Evolutionary conservation across 2,113 vertebrate species (phyloP).

Genomic region (Archilochus colubris): DNA sequence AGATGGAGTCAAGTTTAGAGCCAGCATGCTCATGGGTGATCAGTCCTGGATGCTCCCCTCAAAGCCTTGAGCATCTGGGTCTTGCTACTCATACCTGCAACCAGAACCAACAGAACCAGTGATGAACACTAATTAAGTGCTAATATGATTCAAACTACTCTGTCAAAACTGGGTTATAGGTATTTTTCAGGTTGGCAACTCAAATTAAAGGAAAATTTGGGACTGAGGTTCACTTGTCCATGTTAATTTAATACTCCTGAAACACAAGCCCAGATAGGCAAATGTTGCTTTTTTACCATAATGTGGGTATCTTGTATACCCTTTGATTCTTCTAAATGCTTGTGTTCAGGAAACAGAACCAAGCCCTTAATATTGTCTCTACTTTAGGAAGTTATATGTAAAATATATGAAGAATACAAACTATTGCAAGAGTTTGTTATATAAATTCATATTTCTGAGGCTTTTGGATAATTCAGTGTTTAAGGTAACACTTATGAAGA

Average conservation of each 20-base stretch:
- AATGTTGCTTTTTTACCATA: background rate
- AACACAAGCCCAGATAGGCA: background rate
- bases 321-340: background rate
- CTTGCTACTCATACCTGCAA: background rate
- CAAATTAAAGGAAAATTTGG: background rate
- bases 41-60: background rate
- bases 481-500: background rate
- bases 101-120: background rate
- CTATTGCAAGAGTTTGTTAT: background rate
- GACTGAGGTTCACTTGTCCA: background rate
- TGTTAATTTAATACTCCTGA: background rate
- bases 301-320: background rate
- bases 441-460: background rate
- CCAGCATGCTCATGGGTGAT: background rate
- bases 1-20: background rate
- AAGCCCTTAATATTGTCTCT: background rate
- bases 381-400: background rate
- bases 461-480: background rate
- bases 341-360: background rate
- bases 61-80: background rate
- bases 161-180: background rate
- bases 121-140: background rate
- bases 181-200: background rate
- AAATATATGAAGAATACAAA: background rate
- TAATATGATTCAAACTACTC: background rate